Evolutionary conservation across 1,140 invertebrate genomes (phyloP).

Genomic region (Theocolax elegans): DNA sequence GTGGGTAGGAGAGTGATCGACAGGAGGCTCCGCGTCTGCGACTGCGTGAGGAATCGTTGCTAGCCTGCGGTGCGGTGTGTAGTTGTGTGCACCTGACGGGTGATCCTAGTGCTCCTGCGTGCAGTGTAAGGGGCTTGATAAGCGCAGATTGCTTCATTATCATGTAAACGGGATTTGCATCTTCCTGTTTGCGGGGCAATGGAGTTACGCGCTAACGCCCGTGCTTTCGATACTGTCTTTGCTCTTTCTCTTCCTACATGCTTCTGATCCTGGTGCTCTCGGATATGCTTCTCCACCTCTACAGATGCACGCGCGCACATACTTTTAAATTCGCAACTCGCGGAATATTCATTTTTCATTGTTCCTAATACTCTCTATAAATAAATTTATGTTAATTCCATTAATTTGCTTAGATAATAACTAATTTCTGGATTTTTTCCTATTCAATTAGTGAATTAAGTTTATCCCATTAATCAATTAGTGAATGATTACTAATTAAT

Average conservation of each 20-base stretch:
- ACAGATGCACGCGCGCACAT: background rate
- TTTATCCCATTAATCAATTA: too few species aligned
- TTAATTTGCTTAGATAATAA: too few species aligned
- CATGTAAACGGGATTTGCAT: slow-evolving; percentile 35
- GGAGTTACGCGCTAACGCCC: background rate
- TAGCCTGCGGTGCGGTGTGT: background rate
- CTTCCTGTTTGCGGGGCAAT: slow-evolving; percentile 9
- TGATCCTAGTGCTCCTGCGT: too few species aligned
- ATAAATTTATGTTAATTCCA: too few species aligned
- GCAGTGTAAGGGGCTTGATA: slow-evolving; percentile 25
- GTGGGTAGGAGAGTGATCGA: too few species aligned
- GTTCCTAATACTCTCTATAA: too few species aligned
- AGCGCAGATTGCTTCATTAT: slow-evolving; percentile 39
- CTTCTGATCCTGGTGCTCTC: too few species aligned
- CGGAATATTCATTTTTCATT: too few species aligned
- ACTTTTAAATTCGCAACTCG: too few species aligned
- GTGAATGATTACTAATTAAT: too few species aligned
- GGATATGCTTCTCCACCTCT: background rate
- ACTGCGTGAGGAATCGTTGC: background rate
- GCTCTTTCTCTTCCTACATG: background rate
- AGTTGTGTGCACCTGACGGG: background rate
- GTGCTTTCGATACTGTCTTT: background rate
- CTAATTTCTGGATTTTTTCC: too few species aligned
- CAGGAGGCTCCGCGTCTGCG: background rate
- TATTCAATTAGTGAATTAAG: too few species aligned